phyloP scores from a whole-genome alignment of 2,113 vertebrate genomes.

The Periophthalmus modestus region DNA sequence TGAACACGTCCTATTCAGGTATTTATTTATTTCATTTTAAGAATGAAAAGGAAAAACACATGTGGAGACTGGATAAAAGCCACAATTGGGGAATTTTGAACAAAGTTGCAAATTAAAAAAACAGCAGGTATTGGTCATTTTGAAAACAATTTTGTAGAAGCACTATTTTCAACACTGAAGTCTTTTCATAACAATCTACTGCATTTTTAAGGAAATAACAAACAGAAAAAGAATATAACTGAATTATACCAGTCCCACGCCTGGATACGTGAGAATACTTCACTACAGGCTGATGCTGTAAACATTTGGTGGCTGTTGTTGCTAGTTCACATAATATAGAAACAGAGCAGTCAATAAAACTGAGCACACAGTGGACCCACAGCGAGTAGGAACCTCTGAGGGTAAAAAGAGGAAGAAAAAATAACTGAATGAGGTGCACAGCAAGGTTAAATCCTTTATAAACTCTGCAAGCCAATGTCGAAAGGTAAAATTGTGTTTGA shows the following conservation, averaged over 20 bases:
- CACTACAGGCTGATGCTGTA: not conserved
- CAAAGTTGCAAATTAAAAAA: too few relatives aligned
- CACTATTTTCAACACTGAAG: too few relatives aligned
- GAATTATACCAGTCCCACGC: not conserved
- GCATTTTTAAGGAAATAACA: not conserved
- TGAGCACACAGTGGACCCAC: too few relatives aligned
- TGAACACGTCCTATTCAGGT: too few relatives aligned
- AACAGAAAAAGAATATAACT: too few relatives aligned
- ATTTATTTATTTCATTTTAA: not conserved
- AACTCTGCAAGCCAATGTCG: not conserved
- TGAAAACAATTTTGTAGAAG: too few relatives aligned
- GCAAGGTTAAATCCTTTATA: not conserved
- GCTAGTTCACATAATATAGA: too few relatives aligned
- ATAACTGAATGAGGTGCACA: not conserved
- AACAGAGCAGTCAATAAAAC: too few relatives aligned
- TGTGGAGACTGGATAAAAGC: too few relatives aligned
- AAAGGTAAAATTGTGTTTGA: not conserved
- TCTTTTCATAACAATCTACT: too few relatives aligned
- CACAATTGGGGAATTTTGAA: too few relatives aligned
- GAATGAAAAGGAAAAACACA: not conserved
- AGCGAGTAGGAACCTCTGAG: not conserved
- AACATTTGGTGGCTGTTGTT: not conserved
- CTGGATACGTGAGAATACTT: not conserved
- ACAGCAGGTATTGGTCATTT: too few relatives aligned
- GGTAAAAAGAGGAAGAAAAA: not conserved